These are phyloP conservation scores for Uropetala carovei DNA, from an alignment of 2,888 invertebrate genomes.

Conservation along the genomic window DNA sequence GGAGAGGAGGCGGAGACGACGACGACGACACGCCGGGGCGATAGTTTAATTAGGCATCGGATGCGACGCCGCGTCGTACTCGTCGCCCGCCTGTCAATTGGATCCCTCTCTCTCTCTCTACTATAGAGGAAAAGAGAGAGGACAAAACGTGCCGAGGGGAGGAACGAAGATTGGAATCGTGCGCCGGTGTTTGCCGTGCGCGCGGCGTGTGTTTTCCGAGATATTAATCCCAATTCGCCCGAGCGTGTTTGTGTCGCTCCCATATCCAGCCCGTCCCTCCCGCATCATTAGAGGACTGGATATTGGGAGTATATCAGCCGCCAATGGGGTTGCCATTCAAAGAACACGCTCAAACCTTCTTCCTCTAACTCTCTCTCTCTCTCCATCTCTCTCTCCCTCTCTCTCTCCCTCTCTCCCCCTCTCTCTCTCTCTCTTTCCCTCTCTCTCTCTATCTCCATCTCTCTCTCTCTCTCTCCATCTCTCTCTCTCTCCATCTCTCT, in stretches of 20 bases:
- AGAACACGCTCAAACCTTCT: background rate
- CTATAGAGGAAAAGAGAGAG: too few species aligned
- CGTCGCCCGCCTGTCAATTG: slow-evolving; percentile 14
- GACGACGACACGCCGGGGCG: background rate
- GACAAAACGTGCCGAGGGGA: background rate
- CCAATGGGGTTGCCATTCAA: background rate
- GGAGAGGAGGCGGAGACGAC: background rate
- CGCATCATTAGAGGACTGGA: slow-evolving; percentile 15
- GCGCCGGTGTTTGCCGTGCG: background rate
- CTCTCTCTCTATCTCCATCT: background rate
- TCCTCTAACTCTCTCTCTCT: background rate
- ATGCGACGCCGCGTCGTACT: background rate
- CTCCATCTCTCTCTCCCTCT: background rate
- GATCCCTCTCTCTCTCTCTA: background rate
- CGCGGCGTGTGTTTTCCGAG: slow-evolving; percentile 33
- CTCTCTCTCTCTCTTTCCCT: background rate
- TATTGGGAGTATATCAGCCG: slow-evolving; percentile 16
- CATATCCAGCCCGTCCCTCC: background rate
- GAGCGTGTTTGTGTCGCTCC: slow-evolving; percentile 1
- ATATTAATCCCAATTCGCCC: slow-evolving; percentile 45
- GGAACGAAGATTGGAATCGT: slow-evolving; percentile 16
- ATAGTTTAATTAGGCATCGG: slow-evolving; percentile 23
- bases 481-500: background rate
- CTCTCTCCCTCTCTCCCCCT: background rate
- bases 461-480: background rate